Evolutionary conservation across 1,140 invertebrate species (phyloP), one percentile per base, ranked within the genome.

Genomic region (Drosophila watanabei): DNA sequence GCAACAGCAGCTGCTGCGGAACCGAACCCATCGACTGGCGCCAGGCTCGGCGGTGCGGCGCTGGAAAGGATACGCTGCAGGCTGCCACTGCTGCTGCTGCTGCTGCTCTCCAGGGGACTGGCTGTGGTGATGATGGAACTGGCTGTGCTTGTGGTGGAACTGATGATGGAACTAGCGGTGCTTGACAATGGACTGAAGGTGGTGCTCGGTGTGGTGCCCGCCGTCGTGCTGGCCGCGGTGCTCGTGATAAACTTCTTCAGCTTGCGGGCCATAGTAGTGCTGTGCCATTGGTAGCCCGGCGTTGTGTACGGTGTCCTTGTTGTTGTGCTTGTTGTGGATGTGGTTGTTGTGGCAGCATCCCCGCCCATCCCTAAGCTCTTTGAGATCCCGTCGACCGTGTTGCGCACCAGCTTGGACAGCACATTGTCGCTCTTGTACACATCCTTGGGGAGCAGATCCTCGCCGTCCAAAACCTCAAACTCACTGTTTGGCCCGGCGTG

Each of bases 211-310:
- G 59, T 94, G 14, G 37, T 52, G 79, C 93, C 84, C 89, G 92
- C 68, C 60, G 77, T 90, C 18, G 95, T 94, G 33, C 94, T 94
- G 11, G 93, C 94, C 57, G 94, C 94, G 20, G 94, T 93, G 39
- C 94, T 91, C 60, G 84, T 87, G 87, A 93, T 93, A 92, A 93
- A 93, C 91, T 93, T 93, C 92, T 93, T 93, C 88, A 93, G 77
- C 91, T 93, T 93, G 85, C 91, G 91, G 77, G 89, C 91, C 92
- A 93, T 92, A 86, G 92, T 93, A 92, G 92, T 93, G 75, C 92
- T 93, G 70, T 84, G 80, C 82, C 90, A 91, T 82, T 91, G 83
- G 69, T 91, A 92, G 46, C 66, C 65, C 32, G 93, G 84, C 33
- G 93, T 92, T 4, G 90, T 92, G 56, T 70, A 92, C 46, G 94